A percentile compares a stretch with the other conserved stretches of the same genome.
Conservation (phyloP, 2,797 vertebrate species). For the Notolabrus celidotus region DNA sequence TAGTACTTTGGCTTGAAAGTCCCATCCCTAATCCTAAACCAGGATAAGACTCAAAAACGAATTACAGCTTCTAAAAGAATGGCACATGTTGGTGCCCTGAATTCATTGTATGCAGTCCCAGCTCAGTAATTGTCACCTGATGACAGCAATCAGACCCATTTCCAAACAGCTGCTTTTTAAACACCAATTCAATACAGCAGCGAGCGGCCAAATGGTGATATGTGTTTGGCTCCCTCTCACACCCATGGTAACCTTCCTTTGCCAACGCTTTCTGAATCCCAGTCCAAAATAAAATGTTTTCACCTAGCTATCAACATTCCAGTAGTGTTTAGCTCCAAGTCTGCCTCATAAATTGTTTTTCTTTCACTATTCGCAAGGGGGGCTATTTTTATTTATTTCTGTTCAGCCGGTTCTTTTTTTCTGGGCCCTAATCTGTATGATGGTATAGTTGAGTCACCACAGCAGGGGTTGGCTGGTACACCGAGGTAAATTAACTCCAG, state of each 20-base stretch:
- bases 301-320: constrained; percentile 10
- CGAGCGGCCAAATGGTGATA: constrained; percentile 32
- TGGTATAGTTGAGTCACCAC: constrained; percentile 49
- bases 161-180: constrained; percentile 52
- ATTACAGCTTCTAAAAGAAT: neutral
- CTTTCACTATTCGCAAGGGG: constrained; percentile 24
- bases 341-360: constrained; percentile 54
- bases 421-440: constrained; percentile 52
- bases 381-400: neutral
- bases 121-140: constrained; percentile 36
- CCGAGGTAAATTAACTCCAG: constrained; percentile 66
- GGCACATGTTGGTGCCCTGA: neutral
- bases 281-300: constrained; percentile 23
- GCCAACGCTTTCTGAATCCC: constrained; percentile 18
- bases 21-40: neutral
- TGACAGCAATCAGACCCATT: constrained; percentile 37
- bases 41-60: neutral
- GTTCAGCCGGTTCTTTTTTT: constrained; percentile 25
- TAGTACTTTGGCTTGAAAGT: too few relatives aligned
- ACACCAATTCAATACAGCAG: constrained; percentile 25
- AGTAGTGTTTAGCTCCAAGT: constrained; percentile 30
- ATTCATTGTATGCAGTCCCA: constrained; percentile 6
- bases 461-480: constrained; percentile 41
- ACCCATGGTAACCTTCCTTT: neutral
- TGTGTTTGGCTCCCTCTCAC: constrained; percentile 24